A percentile compares a stretch with the other conserved stretches of the same genome.
Evolutionary conservation across 2,888 invertebrate species (phyloP).

Genomic region (Muscina levida): DNA sequence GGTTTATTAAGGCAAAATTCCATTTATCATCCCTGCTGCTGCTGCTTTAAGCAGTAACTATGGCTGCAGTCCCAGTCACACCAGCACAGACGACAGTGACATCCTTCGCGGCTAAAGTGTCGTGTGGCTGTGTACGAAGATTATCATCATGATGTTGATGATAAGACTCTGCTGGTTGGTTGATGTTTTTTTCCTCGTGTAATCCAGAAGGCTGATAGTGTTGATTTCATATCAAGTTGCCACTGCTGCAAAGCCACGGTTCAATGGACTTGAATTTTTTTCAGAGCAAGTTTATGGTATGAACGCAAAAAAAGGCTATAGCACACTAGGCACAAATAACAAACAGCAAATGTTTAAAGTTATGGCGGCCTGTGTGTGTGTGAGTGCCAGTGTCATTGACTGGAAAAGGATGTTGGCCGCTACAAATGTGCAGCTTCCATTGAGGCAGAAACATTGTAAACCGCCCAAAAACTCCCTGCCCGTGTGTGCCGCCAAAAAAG

Average conservation of each 20-base stretch:
- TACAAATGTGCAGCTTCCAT: slow-evolving; percentile 19
- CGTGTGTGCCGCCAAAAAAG: background rate
- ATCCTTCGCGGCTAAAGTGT: background rate
- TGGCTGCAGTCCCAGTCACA: slow-evolving; percentile 30
- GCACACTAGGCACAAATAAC: slow-evolving; percentile 6
- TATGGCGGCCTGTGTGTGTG: slow-evolving; percentile 13
- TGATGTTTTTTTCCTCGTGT: too few relatives aligned
- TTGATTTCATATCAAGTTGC: slow-evolving; percentile 30
- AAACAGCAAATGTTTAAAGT: slow-evolving; percentile 19
- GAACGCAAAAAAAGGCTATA: too few relatives aligned
- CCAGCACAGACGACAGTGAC: slow-evolving; percentile 19
- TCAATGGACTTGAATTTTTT: slow-evolving; percentile 63
- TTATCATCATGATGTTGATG: slow-evolving; percentile 26
- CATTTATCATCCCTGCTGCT: background rate
- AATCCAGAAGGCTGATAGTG: slow-evolving; percentile 17
- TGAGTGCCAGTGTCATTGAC: background rate
- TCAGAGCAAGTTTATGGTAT: slow-evolving; percentile 1
- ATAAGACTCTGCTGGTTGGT: slow-evolving; percentile 16
- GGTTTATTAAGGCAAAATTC: too few relatives aligned
- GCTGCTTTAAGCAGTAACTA: background rate
- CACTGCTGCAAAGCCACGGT: slow-evolving; percentile 56
- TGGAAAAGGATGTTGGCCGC: slow-evolving; percentile 28
- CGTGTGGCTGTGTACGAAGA: background rate
- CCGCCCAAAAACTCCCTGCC: slow-evolving; percentile 1
- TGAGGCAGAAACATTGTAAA: slow-evolving; percentile 6